A percentile compares a stretch with the other conserved stretches of the same genome.
Evolutionary conservation across 2,797 vertebrate genomes (phyloP).

Genomic region (Eptatretus atami): DNA sequence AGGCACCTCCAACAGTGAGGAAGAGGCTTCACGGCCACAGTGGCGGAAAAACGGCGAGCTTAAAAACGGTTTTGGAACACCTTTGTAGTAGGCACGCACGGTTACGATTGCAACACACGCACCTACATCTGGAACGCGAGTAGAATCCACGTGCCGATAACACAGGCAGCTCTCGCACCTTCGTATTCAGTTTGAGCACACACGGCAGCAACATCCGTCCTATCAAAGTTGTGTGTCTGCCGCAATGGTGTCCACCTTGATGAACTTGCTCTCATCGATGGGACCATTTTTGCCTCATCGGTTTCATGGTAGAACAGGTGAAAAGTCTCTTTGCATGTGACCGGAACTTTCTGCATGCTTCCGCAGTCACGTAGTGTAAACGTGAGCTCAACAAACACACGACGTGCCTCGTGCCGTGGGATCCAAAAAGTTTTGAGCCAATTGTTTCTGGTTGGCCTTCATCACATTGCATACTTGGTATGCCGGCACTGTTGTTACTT

Average conservation of each 20-base stretch:
- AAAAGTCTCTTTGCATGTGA: constrained; percentile 81
- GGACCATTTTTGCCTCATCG: constrained; percentile 42
- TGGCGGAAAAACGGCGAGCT: constrained; percentile 64
- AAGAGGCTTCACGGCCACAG: constrained; percentile 61
- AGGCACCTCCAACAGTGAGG: constrained; percentile 62
- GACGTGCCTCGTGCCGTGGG: constrained; percentile 56
- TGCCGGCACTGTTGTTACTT: constrained; percentile 64
- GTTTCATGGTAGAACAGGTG: constrained; percentile 67
- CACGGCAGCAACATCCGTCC: constrained; percentile 76
- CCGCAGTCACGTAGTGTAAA: constrained; percentile 81
- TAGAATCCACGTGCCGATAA: constrained; percentile 61
- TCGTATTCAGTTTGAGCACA: constrained; percentile 79
- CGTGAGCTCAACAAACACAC: constrained; percentile 70
- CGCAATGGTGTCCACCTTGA: constrained; percentile 69
- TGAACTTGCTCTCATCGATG: constrained; percentile 47
- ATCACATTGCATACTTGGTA: constrained; percentile 88
- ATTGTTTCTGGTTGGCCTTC: constrained; percentile 87
- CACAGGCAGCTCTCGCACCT: constrained; percentile 63
- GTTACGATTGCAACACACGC: constrained; percentile 74
- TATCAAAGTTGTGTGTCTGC: constrained; percentile 81
- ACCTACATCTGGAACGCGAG: constrained; percentile 71
- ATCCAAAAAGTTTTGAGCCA: constrained; percentile 87
- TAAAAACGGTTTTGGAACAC: constrained; percentile 56
- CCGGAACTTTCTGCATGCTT: constrained; percentile 71
- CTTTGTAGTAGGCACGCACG: constrained; percentile 77